Conservation (phyloP, 2,797 vertebrate species). For the Lagodon rhomboides region DNA sequence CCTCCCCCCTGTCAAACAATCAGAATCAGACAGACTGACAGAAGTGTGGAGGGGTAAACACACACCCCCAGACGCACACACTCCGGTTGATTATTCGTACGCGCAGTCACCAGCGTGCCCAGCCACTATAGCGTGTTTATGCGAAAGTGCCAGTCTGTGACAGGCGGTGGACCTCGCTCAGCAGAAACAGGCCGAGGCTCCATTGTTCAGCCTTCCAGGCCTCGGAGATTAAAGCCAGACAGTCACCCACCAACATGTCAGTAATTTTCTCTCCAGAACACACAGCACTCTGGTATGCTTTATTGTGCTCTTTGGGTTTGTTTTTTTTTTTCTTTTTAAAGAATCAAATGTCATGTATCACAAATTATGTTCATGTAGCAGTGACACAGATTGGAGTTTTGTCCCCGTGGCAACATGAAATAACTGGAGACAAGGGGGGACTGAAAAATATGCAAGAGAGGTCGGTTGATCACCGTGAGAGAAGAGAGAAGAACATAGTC, state of each 20-base stretch:
- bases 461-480: neutral
- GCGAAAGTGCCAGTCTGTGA: conserved; percentile 70
- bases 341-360: conserved; percentile 46
- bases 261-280: conserved; percentile 72
- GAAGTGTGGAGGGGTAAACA: conserved; percentile 59
- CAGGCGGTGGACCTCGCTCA: conserved; percentile 64
- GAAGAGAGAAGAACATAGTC: conserved; percentile 1
- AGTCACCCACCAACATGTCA: conserved; percentile 69
- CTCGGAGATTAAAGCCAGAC: conserved; percentile 78
- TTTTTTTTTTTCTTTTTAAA: conserved; percentile 25
- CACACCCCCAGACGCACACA: conserved; percentile 37
- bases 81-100: conserved; percentile 52
- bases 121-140: conserved; percentile 66
- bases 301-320: conserved; percentile 48
- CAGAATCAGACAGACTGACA: conserved; percentile 57
- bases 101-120: conserved; percentile 46
- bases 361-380: conserved; percentile 42
- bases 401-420: conserved; percentile 24
- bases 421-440: neutral
- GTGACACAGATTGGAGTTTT: conserved; percentile 12
- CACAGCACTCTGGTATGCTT: conserved; percentile 66
- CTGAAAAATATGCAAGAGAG: neutral
- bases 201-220: conserved; percentile 72
- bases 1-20: conserved; percentile 76
- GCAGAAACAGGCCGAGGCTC: conserved; percentile 60